Evolutionary conservation across 2,888 invertebrate genomes (phyloP), one percentile per base, ranked within the genome.

Genomic region (Trilocha varians): DNA sequence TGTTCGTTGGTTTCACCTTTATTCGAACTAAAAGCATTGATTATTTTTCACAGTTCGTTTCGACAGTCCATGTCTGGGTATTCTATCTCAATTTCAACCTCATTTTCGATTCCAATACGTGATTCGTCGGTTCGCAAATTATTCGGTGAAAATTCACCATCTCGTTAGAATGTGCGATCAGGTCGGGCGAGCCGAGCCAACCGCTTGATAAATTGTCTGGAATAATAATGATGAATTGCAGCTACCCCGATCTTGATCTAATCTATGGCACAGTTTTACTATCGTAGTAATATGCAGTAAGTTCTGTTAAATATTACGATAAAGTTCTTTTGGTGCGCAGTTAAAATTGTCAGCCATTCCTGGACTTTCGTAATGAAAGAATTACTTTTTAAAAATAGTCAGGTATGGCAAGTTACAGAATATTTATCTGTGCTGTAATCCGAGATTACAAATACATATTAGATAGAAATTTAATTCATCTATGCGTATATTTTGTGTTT

Each of bases 161-260:
- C 85, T 85, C 85, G 85, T 85, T 85, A 85, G 84, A 80, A 80
- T 80, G 82, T 79, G 82, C 83, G 78, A 80, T 73, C 71, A 79
- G 68, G 72, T 68, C 73, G 77, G 65, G 76, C 65, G 74, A 70
- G 66, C 74, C 78, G 78, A 78, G 78, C 85, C 79, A 82, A 83
- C 83, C 84, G 82, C 82, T 83, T 84, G 85, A 85, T 84, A 85
- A 85, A 85, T 85, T 83, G 85, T 82, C 83, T 80, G 85, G 85
- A 85, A 85, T 85, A 85, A 85, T 84, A 85, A 85, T 85, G 85
- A 85, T 85, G 83, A 83, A 85, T 85, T 84, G 84, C 84, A 82
- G 78, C 84, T 82, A 78, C 72, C 62, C 65, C 68, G 72, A 66
- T 72, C 67, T 70, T 63, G 63, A 73, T 72, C 75, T 76, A 78